Conservation (phyloP, 2,888 invertebrate species). For the Bombyx huttoni region DNA sequence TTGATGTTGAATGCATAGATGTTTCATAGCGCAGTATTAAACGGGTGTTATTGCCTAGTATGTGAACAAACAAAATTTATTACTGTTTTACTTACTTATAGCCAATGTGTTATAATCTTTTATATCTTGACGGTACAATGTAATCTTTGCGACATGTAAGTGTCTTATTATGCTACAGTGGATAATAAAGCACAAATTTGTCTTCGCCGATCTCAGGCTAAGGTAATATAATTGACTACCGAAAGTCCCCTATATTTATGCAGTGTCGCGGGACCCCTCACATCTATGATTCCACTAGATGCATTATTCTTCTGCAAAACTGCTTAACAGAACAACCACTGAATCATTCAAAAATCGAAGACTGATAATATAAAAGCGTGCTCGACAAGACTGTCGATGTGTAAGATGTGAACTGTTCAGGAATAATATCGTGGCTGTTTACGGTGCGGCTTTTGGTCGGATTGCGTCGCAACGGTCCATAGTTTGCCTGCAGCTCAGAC, state of each 20-base stretch:
- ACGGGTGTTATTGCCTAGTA: background rate
- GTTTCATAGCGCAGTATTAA: background rate
- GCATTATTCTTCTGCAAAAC: slow-evolving; percentile 57
- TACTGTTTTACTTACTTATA: background rate
- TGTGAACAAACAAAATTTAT: background rate
- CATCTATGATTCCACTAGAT: slow-evolving; percentile 43
- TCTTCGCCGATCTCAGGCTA: slow-evolving; percentile 23
- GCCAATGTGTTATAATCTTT: too few species aligned
- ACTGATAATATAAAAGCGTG: slow-evolving; percentile 51
- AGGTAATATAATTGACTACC: slow-evolving; percentile 30
- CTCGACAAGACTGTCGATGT: slow-evolving; percentile 55
- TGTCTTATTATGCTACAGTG: slow-evolving; percentile 20
- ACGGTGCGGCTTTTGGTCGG: slow-evolving; percentile 30
- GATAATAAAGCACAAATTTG: slow-evolving; percentile 20
- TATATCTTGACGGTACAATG: too few species aligned
- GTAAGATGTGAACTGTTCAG: slow-evolving; percentile 55
- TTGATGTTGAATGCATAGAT: background rate
- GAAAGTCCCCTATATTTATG: slow-evolving; percentile 27
- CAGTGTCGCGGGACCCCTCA: slow-evolving; percentile 27
- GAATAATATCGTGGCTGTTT: slow-evolving; percentile 55
- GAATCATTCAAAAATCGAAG: slow-evolving; percentile 58
- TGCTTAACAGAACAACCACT: slow-evolving; percentile 55
- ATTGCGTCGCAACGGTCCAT: slow-evolving; percentile 33
- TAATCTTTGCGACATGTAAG: too few species aligned
- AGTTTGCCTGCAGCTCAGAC: slow-evolving; percentile 39